Base-by-base conservation (phyloP, 2,113 vertebrate species). In the Micronycteris hirsuta region DNA sequence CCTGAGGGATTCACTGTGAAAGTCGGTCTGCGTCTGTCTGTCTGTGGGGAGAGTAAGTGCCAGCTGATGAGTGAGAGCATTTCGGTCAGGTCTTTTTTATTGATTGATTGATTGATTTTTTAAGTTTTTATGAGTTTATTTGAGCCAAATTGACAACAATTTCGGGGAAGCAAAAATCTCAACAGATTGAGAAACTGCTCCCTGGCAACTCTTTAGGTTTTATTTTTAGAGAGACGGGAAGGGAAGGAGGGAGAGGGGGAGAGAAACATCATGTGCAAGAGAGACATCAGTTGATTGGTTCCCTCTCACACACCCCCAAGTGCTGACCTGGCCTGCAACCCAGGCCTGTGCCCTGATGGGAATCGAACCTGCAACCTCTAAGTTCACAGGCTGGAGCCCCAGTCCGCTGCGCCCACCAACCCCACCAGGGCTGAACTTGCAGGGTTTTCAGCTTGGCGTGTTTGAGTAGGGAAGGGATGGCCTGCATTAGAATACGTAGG, bases 51-150 rank as follows among this genome's bases (percentile, higher is more conserved):
- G 14, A n/a, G 56, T 7, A 24, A 86, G 47, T 94, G 78, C 67
- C 82, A 91, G 2, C 86, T 86, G 83, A 74, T 86, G 77, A 93
- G 52, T 68, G 61, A 76, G 95, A 73, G 67, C 52, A 24, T 93
- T 94, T 92, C 76, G 56, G 83, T 24, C 33, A 68, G 41, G 56
- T 93, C 36, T 70, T 68, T n/a, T 56, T 19, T 22, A 24, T 56
- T 56, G 52, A 7, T 22, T 56, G 54, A 22, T 56, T 24, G 36
- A 58, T 24, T 67, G 33, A n/a, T 67, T 61, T 61, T 61, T 61
- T 61, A 61, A 61, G 13, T 61, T 67, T 67, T 67, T 67, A 38
- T 70, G 36, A 70, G n/a, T 70, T 70, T 70, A 70, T 38, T 70
- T 22, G 20, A 38, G 36, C 20, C 36, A 38, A 38, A 70, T 36